These are phyloP conservation scores for Sebastes schlegelii DNA, from an alignment of 2,113 vertebrate species.

Conservation along the genomic window DNA sequence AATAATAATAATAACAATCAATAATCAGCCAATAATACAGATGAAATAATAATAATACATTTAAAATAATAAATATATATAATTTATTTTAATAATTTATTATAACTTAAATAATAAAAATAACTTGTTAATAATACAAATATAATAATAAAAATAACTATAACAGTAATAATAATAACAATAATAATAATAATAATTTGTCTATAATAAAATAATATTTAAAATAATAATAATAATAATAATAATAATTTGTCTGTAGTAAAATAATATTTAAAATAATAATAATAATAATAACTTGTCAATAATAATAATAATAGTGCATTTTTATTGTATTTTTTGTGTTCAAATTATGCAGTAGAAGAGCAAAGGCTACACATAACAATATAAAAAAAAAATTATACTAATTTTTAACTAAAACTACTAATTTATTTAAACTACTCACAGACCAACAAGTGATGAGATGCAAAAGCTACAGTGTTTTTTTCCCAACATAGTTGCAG, in stretches of 20 bases:
- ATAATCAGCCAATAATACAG: no score
- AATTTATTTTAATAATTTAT: no score
- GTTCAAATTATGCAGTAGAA: neutral
- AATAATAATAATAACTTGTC: neutral
- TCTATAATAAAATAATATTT: neutral
- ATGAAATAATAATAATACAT: no score
- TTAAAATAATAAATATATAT: no score
- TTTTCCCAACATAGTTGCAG: constrained; percentile 18
- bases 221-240: no score
- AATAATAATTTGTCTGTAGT: neutral
- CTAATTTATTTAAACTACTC: constrained; percentile 3
- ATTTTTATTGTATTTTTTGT: no score
- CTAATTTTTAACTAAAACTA: neutral
- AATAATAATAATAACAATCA: no score
- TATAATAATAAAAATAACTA: no score
- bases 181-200: neutral
- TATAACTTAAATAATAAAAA: neutral
- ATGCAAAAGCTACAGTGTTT: neutral
- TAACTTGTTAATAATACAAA: neutral
- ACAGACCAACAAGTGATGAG: constrained; percentile 13
- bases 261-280: neutral
- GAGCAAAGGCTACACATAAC: neutral
- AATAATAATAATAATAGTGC: no score
- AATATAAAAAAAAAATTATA: neutral
- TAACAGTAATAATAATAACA: no score